These are phyloP conservation scores for Corythornis madagascariensis DNA, from an alignment of 2,113 vertebrate species.

Conservation along the genomic window DNA sequence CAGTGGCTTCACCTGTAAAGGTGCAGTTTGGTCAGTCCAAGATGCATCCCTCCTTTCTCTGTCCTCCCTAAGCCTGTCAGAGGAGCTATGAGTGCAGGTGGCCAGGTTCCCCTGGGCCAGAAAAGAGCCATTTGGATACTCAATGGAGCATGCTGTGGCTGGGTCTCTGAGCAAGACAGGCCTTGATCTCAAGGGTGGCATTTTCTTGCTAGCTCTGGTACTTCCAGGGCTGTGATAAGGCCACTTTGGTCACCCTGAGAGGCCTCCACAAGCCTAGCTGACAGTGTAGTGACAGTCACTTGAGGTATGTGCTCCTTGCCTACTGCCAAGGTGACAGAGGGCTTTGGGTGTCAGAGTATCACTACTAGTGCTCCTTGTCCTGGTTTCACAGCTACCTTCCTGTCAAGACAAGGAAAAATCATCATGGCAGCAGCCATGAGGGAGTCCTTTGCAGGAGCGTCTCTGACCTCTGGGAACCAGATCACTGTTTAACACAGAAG, in stretches of 20 bases:
- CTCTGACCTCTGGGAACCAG: not conserved
- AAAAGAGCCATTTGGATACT: accelerated
- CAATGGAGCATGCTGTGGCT: accelerated
- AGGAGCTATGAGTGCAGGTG: not conserved
- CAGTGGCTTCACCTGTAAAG: not conserved
- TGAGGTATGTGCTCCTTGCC: not conserved
- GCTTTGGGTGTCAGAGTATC: accelerated
- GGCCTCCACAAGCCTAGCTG: not conserved
- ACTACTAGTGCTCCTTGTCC: not conserved
- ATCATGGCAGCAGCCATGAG: accelerated
- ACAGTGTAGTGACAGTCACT: not conserved
- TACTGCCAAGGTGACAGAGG: not conserved
- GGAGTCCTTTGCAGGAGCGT: not conserved
- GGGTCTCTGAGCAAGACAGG: not conserved
- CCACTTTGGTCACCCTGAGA: not conserved
- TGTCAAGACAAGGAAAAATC: not conserved
- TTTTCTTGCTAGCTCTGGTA: not conserved
- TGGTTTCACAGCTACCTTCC: not conserved
- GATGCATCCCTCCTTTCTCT: not conserved
- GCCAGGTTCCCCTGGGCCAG: not conserved
- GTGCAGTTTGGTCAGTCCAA: accelerated
- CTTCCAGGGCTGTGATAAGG: not conserved
- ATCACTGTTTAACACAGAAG: not conserved
- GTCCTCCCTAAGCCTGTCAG: not conserved
- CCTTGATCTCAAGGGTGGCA: not conserved